Percentiles rank a stretch among this genome's conserved stretches.
Conservation (phyloP, 2,888 invertebrate genomes). For the Heliothis peltigera region DNA sequence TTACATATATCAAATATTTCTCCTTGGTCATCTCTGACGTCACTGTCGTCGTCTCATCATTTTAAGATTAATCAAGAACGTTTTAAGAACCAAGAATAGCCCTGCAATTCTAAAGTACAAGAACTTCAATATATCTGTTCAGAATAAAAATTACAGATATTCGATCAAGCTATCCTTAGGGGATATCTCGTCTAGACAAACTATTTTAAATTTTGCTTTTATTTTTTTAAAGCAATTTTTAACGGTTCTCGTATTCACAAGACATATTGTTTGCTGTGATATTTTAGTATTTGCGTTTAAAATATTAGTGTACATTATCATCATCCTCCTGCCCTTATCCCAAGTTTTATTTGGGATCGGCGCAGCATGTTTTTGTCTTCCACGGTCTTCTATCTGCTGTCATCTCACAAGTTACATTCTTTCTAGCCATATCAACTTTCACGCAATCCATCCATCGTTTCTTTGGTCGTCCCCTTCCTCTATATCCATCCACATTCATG, state of each 20-base stretch:
- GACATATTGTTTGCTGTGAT: slow-evolving; percentile 9
- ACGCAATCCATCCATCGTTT: too few relatives aligned
- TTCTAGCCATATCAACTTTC: too few relatives aligned
- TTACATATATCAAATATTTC: too few relatives aligned
- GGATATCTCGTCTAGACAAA: slow-evolving; percentile 48
- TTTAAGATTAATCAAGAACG: slow-evolving; percentile 14
- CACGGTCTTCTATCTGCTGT: too few relatives aligned
- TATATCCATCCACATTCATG: too few relatives aligned
- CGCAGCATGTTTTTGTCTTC: too few relatives aligned
- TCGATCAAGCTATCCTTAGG: slow-evolving; percentile 35
- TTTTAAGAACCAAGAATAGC: not conserved
- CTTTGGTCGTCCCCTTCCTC: too few relatives aligned
- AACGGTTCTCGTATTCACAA: slow-evolving; percentile 6
- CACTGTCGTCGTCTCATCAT: not conserved
- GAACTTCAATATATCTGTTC: not conserved
- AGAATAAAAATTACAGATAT: slow-evolving; percentile 29
- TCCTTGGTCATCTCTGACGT: not conserved
- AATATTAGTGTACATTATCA: not conserved
- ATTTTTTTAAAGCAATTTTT: slow-evolving; percentile 4
- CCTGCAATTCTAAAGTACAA: slow-evolving; percentile 4
- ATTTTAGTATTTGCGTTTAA: slow-evolving; percentile 3
- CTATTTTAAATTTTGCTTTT: slow-evolving; percentile 20
- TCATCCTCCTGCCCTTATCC: too few relatives aligned
- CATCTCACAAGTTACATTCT: too few relatives aligned
- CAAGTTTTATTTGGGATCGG: too few relatives aligned